These are phyloP conservation scores for Megastigmus dorsalis DNA, from an alignment of 2,888 invertebrate species.

Conservation along the genomic window DNA sequence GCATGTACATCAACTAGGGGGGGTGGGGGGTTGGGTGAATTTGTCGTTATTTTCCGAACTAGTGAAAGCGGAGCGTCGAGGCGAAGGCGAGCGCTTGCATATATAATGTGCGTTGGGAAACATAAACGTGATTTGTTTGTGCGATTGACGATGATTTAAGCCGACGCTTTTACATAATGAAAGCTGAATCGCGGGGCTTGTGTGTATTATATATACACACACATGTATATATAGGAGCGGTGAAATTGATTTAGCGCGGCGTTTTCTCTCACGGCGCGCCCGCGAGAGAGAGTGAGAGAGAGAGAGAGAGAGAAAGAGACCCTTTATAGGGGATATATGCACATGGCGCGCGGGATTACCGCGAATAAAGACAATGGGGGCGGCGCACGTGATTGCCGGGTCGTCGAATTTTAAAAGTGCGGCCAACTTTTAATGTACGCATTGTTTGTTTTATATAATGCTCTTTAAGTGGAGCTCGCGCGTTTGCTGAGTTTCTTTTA, in stretches of 20 bases:
- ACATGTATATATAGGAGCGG: too few species aligned
- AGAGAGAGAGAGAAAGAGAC: too few species aligned
- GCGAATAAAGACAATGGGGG: conserved; percentile 36
- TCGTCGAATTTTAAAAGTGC: conserved; percentile 37
- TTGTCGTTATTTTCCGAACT: conserved; percentile 21
- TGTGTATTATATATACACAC: too few species aligned
- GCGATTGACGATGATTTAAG: conserved; percentile 50
- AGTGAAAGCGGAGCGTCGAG: conserved; percentile 30
- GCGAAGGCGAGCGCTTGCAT: too few species aligned
- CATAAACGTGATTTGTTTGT: conserved; percentile 46
- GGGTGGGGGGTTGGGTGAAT: neutral
- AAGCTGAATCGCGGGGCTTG: conserved; percentile 23
- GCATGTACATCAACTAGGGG: too few species aligned
- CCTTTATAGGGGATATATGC: too few species aligned
- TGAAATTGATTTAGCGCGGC: conserved; percentile 44
- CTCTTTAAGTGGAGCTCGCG: neutral
- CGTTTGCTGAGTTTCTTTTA: neutral
- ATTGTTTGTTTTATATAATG: conserved; percentile 26
- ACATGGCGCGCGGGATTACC: conserved; percentile 4
- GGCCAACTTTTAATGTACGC: conserved; percentile 16
- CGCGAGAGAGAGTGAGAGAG: too few species aligned
- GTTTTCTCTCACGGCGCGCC: neutral
- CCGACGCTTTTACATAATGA: conserved; percentile 45
- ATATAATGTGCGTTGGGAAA: conserved; percentile 31
- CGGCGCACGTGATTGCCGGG: too few species aligned